These are phyloP conservation scores for rabbit (Oryctolagus cuniculus) DNA, from an alignment of 2,113 vertebrate species.

Conservation along the genomic window DNA sequence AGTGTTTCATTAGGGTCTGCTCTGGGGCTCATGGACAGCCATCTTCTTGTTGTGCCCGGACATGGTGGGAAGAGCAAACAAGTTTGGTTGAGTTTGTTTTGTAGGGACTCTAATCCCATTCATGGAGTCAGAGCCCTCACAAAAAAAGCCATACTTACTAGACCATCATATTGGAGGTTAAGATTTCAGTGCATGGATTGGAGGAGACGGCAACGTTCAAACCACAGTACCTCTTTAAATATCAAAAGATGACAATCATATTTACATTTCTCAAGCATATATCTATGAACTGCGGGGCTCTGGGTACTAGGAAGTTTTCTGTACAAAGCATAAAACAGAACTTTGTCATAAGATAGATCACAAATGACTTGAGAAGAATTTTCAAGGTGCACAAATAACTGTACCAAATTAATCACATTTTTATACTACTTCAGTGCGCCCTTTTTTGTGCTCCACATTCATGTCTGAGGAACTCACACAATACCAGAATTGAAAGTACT, in stretches of 20 bases:
- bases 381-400: background rate
- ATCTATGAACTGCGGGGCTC: background rate
- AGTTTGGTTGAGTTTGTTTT: background rate
- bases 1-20: background rate
- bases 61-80: background rate
- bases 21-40: background rate
- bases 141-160: background rate
- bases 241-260: background rate
- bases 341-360: background rate
- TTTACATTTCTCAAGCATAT: background rate
- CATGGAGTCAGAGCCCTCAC: background rate
- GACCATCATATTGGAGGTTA: background rate
- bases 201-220: background rate
- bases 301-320: background rate
- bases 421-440: background rate
- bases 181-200: background rate
- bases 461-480: background rate
- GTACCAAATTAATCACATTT: background rate
- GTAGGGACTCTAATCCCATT: background rate
- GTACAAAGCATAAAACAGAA: background rate
- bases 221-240: background rate
- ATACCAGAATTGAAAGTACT: constrained; percentile 35
- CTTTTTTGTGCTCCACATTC: background rate
- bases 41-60: background rate
- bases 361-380: background rate